Evolutionary conservation across 1,140 invertebrate genomes (phyloP).

Genomic region (Philopotamus ludificatus): DNA sequence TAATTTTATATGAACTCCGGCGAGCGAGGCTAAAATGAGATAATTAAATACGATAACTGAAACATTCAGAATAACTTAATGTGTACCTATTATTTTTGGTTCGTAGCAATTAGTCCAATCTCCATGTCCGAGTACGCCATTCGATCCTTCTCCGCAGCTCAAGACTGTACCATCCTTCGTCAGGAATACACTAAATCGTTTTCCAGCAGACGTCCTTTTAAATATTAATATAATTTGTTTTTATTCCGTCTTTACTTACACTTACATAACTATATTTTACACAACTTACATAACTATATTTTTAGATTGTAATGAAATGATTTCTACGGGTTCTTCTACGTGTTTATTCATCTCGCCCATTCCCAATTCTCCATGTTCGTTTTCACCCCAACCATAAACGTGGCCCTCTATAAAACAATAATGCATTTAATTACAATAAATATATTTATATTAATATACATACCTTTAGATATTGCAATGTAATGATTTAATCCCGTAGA

Average conservation of each 20-base stretch:
- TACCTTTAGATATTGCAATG: constrained; percentile 64
- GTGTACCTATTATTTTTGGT: constrained; percentile 64
- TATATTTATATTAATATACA: background rate
- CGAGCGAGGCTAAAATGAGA: constrained; percentile 45
- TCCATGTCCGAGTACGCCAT: constrained; percentile 68
- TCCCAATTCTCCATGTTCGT: constrained; percentile 67
- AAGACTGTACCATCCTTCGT: constrained; percentile 70
- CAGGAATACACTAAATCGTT: constrained; percentile 65
- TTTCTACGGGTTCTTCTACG: constrained; percentile 57
- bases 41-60: background rate
- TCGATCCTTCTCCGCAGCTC: constrained; percentile 68
- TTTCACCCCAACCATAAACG: constrained; percentile 73
- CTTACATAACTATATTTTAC: background rate
- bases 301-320: constrained; percentile 63
- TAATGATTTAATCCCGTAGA: constrained; percentile 67
- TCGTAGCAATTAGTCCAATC: constrained; percentile 59
- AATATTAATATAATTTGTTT: background rate
- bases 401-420: constrained; percentile 45
- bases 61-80: background rate
- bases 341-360: constrained; percentile 59
- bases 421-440: constrained; percentile 2
- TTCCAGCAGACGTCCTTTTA: constrained; percentile 57
- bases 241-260: constrained; percentile 1
- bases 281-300: constrained; percentile 58
- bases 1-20: constrained; percentile 63